These are phyloP conservation scores for Cossypha polioptera DNA, from an alignment of 2,797 vertebrate genomes.

Conservation along the genomic window DNA sequence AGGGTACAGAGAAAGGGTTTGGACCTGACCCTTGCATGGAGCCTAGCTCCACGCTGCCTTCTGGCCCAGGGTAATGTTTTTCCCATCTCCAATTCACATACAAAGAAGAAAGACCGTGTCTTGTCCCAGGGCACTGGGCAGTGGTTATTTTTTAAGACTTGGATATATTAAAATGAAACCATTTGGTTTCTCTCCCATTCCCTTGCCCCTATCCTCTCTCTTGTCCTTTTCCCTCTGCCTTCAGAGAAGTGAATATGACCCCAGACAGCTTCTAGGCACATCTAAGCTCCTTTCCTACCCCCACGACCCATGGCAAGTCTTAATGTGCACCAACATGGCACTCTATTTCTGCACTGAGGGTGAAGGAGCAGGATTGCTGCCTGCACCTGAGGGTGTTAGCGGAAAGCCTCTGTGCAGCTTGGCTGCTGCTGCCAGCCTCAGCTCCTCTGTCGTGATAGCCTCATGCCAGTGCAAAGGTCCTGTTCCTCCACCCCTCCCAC, in stretches of 20 bases:
- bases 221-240: not conserved
- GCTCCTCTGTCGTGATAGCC: accelerated
- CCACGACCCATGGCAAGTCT: not conserved
- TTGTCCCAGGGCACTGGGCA: not conserved
- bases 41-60: not conserved
- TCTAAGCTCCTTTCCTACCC: not conserved
- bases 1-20: not conserved
- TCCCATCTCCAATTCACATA: not conserved
- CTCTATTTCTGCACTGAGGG: not conserved
- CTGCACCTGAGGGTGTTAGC: not conserved
- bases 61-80: not conserved
- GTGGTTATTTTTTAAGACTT: not conserved
- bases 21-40: not conserved
- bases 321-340: accelerated
- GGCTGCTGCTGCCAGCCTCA: not conserved
- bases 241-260: not conserved
- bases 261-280: accelerated
- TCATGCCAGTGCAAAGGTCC: not conserved
- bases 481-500: not conserved
- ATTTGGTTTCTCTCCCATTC: not conserved
- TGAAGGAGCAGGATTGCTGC: accelerated
- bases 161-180: not conserved
- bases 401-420: not conserved
- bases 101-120: not conserved
- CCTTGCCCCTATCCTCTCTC: not conserved